Evolutionary conservation across 2,797 vertebrate species (phyloP).

Genomic region (Anguilla anguilla): DNA sequence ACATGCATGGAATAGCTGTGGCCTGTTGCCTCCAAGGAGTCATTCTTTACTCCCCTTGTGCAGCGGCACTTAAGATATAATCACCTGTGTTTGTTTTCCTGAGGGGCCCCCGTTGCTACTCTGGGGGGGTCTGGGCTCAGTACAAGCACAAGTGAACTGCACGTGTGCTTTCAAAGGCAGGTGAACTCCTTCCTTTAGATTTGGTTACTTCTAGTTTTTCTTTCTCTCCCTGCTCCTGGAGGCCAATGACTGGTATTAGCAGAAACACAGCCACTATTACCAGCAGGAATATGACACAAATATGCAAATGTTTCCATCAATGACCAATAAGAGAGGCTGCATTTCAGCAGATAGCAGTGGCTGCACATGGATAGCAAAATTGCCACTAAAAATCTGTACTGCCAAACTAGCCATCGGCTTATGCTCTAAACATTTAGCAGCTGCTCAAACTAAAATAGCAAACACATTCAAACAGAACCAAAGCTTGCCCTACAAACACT

Average conservation of each 20-base stretch:
- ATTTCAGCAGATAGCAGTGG: not conserved
- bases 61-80: not conserved
- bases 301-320: not conserved
- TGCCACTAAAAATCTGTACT: not conserved
- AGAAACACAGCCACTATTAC: not conserved
- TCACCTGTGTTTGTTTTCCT: not conserved
- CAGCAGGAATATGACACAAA: too few species aligned
- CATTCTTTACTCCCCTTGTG: not conserved
- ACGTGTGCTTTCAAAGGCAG: not conserved
- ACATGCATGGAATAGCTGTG: slow-evolving; percentile 36
- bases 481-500: not conserved
- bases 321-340: not conserved
- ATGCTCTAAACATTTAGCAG: not conserved
- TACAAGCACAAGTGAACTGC: not conserved
- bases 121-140: not conserved
- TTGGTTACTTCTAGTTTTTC: not conserved
- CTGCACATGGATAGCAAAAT: not conserved
- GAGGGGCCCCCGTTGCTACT: not conserved
- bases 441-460: not conserved
- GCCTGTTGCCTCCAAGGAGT: not conserved
- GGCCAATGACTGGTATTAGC: not conserved
- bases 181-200: not conserved
- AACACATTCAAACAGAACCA: not conserved
- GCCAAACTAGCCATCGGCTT: not conserved
- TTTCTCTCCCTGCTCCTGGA: not conserved